Base-by-base conservation (phyloP, 2,797 vertebrate species). In the Xenopus petersii region DNA sequence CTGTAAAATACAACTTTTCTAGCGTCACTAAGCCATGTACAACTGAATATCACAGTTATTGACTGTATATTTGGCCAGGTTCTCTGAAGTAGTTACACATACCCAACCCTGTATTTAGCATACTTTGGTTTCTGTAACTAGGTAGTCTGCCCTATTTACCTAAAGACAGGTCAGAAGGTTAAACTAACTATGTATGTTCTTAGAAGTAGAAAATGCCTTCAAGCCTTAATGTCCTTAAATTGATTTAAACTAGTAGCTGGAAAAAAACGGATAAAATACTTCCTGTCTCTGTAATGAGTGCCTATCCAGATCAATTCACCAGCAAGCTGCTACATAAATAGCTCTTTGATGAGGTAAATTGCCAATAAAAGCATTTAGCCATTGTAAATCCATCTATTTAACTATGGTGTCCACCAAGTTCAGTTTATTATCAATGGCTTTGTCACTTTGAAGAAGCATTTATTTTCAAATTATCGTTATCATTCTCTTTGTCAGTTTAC, bases 281-380 rank as follows among this genome's bases (percentile, higher is more conserved):
- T 77, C 75, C 75, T 73, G 58, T 54, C 33, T 63, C 16, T 56
- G 71, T 77, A 73, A 68, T 72, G 48, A 61, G 2, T 72, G 69
- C 67, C 70, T 72, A 11, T 67, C 15, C 47, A 67, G 59, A 61
- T 59, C 30, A 33, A 55, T 62, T 48, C 56, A 77, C 54, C 47
- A 70, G 55, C 24, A 63, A 7, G 10, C 56, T 67, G 47, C 15
- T 30, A 46, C 21, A 72, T 72, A 62, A 72, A 72, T 72, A 72
- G 33, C 24, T 46, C 16, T 67, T 15, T 67, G 7, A 21, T 24
- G 64, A 49, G 12, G 36, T 2, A 47, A 10, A 64, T 51, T 15
- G 16, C 1, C 15, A 56, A 9, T 56, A 51, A 51, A 15, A 56
- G 55, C 7, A 21, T 56, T n/a, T 56, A 56, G 12, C n/a, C 16